phyloP scores from a whole-genome alignment of 2,888 invertebrate genomes.

The Ommatoiulus sabulosus region DNA sequence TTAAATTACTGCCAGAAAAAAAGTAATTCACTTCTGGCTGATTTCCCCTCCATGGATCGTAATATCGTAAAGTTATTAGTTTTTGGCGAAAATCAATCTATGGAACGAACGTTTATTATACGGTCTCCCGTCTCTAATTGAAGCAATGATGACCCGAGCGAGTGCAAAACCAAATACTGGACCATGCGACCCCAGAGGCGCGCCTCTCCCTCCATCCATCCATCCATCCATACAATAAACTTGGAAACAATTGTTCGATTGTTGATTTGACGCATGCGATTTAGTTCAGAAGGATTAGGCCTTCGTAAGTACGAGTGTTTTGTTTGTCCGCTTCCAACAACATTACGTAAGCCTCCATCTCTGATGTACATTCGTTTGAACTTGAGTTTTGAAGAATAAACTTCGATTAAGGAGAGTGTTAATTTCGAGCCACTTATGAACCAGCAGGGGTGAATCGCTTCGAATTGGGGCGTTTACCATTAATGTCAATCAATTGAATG shows the following conservation, averaged over 20 bases:
- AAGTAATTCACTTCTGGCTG: not conserved
- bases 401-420: not conserved
- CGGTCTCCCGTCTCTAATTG: not conserved
- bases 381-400: not conserved
- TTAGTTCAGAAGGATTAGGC: conserved; percentile 10
- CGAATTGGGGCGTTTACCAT: conserved; percentile 37
- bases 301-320: not conserved
- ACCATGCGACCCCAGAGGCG: not conserved
- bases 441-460: conserved; percentile 38
- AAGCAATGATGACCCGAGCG: not conserved
- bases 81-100: conserved; percentile 25
- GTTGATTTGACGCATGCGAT: conserved; percentile 15
- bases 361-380: conserved; percentile 3
- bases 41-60: not conserved
- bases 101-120: not conserved
- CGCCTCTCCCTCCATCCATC: not conserved
- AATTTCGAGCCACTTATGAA: conserved; percentile 32
- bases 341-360: not conserved
- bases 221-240: not conserved
- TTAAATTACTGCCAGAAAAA: conserved; percentile 15
- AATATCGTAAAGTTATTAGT: conserved; percentile 24
- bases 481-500: conserved; percentile 38
- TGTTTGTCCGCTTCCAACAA: not conserved
- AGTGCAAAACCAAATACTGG: not conserved
- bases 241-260: not conserved